Evolutionary conservation across 2,888 invertebrate species (phyloP), one percentile per base, ranked within the genome.

Genomic region (Amorpha juglandis): DNA sequence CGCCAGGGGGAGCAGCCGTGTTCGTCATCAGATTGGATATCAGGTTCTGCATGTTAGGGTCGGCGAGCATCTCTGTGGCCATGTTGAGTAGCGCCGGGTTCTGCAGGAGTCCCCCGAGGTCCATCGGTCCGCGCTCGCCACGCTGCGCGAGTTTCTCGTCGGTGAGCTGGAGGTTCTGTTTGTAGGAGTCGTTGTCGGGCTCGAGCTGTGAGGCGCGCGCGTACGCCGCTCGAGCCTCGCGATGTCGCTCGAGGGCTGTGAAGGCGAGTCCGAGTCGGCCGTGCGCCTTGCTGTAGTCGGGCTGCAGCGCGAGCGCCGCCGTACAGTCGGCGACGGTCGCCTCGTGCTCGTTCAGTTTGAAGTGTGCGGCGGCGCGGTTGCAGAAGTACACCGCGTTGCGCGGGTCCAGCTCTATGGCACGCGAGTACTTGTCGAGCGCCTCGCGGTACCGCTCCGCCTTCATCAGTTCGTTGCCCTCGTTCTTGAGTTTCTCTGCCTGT

Each of bases 311-410:
- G 65, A 99, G 94, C 6, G 99, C 99, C 55, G 96, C 96, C 77
- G 97, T 96, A 86, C 99, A 99, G 89, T 99, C 99, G 64, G 96
- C 95, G 64, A 99, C 96, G 12, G 99, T 98, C 69, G 95, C 94
- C 67, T 96, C 94, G 81, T 98, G 96, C 79, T 97, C 96, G 63
- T 97, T 97, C 72, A 99, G 91, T 83, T 98, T 98, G 83, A 97
- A 98, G 85, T 97, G 96, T 0, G 99, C 98, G 1, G 99, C 99
- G 58, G 99, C 99, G 74, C 99, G 95, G 86, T 99, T 99, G 87
- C 99, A 99, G 87, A 97, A 99, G 90, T 97, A 99, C 42, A 99
- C 98, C 0, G 99, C 97, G 92, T 99, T 99, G 70, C 95, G 95
- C 33, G 96, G 95, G 86, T 99, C 98, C 67, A 98, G 91, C 77